A percentile compares a stretch with the other conserved stretches of the same genome.
phyloP scores from a whole-genome alignment of 2,113 vertebrate genomes.

The Nematolebias whitei region DNA sequence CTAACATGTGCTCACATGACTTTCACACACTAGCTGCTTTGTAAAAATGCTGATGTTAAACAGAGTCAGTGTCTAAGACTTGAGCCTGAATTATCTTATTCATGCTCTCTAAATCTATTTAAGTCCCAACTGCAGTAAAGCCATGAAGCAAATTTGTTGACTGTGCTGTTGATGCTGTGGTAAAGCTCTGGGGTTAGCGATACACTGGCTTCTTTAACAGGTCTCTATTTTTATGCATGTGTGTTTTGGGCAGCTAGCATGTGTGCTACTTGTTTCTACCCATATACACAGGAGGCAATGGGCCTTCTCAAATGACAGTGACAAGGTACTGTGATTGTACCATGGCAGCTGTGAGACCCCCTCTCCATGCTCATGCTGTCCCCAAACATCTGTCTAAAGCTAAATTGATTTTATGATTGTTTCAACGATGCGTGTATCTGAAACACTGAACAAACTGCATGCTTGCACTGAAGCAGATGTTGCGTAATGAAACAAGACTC shows the following conservation, averaged over 20 bases:
- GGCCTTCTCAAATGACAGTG: constrained; percentile 67
- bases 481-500: constrained; percentile 3
- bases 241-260: constrained; percentile 1
- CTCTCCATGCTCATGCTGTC: constrained; percentile 1
- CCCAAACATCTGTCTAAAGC: constrained; percentile 27
- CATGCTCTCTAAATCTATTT: constrained; percentile 57
- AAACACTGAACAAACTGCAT: constrained; percentile 15
- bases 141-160: constrained; percentile 59
- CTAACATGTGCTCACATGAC: constrained; percentile 17
- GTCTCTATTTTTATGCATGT: constrained; percentile 32
- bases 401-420: constrained; percentile 57
- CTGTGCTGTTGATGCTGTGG: constrained; percentile 53
- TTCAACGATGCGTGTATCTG: constrained; percentile 49
- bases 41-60: constrained; percentile 31
- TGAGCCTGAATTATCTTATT: constrained; percentile 57
- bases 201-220: constrained; percentile 31
- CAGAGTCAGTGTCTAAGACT: constrained; percentile 36
- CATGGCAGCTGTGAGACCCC: constrained; percentile 51
- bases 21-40: constrained; percentile 23
- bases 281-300: constrained; percentile 61
- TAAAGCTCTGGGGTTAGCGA: constrained; percentile 46
- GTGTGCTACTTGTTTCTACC: constrained; percentile 42
- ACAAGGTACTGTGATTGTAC: constrained; percentile 61
- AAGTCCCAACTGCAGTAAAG: constrained; percentile 28
- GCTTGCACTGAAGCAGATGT: constrained; percentile 16